Evolutionary conservation across 2,888 invertebrate species (phyloP).

Genomic region (Drosophila neutralis): DNA sequence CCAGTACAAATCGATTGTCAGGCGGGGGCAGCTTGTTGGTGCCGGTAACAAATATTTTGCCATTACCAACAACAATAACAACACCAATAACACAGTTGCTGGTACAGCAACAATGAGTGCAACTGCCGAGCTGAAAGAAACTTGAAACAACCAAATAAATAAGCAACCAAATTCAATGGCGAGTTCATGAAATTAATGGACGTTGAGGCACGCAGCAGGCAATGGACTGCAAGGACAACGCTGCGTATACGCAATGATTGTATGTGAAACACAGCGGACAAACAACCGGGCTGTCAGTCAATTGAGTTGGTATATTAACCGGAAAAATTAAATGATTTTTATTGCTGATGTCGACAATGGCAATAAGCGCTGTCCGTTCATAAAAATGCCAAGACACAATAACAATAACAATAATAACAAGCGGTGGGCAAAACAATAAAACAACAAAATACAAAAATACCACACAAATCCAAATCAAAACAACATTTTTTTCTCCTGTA

Average conservation of each 20-base stretch:
- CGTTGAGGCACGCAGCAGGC: neutral
- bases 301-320: slow-evolving; percentile 60
- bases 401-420: slow-evolving; percentile 30
- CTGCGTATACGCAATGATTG: slow-evolving; percentile 49
- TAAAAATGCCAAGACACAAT: slow-evolving; percentile 64
- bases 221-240: slow-evolving; percentile 28
- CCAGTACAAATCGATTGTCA: slow-evolving; percentile 71
- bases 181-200: slow-evolving; percentile 60
- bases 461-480: slow-evolving; percentile 53
- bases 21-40: slow-evolving; percentile 53
- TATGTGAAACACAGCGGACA: slow-evolving; percentile 4
- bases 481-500: slow-evolving; percentile 56
- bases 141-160: slow-evolving; percentile 61
- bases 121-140: slow-evolving; percentile 28
- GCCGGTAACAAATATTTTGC: slow-evolving; percentile 68
- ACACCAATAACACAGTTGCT: slow-evolving; percentile 15
- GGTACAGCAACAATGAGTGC: slow-evolving; percentile 18
- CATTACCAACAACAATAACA: slow-evolving; percentile 57
- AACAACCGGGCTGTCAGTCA: slow-evolving; percentile 33
- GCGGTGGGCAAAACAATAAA: slow-evolving; percentile 10
- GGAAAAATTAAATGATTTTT: slow-evolving; percentile 63
- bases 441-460: slow-evolving; percentile 10
- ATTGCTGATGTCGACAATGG: slow-evolving; percentile 49
- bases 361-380: slow-evolving; percentile 56
- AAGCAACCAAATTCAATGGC: slow-evolving; percentile 28